Evolutionary conservation across 1,140 invertebrate species (phyloP), one percentile per base, ranked within the genome.

Genomic region (Drosophila seguyi): DNA sequence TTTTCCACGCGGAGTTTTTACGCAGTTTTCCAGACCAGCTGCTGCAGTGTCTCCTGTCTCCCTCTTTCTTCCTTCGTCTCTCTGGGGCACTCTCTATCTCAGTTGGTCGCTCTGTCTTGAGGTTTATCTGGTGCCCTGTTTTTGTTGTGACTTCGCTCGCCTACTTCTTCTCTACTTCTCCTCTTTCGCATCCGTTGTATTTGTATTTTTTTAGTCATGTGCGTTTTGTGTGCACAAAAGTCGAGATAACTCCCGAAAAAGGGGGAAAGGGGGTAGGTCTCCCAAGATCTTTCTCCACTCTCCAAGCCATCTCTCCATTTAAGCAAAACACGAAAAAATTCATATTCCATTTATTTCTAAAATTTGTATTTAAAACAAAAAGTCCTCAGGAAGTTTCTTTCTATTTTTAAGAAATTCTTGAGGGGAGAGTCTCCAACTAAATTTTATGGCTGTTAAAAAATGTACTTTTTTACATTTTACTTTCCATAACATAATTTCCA

Each of bases 91-190:
- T 78, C 62, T 63, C 45, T 25, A 20, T 16, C 44, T 45, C 5
- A 14, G 42, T 45, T 45, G 14, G 20, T 44, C 10, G 36, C 34
- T 76, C 62, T 68, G 47, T 73, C 50, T 71, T 50, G 53, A 57
- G 58, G 48, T 77, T 83, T 76, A 79, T 82, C 69, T 83, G 62
- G 58, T 59, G 67, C 65, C 75, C 68, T 52, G 63, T 72, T 76
- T 79, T 87, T 86, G 79, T 86, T 79, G 45, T 79, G 79, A 65
- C 63, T 79, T 42, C 68, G 55, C 63, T 79, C 18, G 72, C 48
- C 41, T 48, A 56, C 69, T 75, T 74, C 71, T 68, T 36, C 41
- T 42, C 50, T 79, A 52, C 55, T 62, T 68, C 62, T 71, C 38
- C 75, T 79, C 61, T 66, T 65, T 73, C 77, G 84, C 83, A 86